These are phyloP conservation scores for Climacteris rufus DNA, from an alignment of 2,113 vertebrate genomes.

Conservation along the genomic window DNA sequence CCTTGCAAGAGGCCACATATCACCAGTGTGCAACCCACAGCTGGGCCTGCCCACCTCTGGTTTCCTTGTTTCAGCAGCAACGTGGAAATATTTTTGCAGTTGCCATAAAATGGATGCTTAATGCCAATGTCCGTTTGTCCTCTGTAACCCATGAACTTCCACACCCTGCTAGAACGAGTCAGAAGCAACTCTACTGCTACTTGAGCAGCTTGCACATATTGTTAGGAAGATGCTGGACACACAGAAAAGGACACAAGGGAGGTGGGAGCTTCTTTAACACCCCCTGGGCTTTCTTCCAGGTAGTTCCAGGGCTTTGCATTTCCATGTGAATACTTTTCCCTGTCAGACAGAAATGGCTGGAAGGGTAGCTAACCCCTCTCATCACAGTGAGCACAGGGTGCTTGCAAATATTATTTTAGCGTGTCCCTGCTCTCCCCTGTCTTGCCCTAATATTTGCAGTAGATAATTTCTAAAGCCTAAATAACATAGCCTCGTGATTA, in stretches of 20 bases:
- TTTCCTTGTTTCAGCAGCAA: background rate
- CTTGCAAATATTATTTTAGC: background rate
- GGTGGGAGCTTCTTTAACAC: background rate
- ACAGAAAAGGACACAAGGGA: background rate
- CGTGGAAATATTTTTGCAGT: background rate
- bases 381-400: rapidly evolving
- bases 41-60: background rate
- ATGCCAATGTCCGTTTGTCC: background rate
- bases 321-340: background rate
- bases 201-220: background rate
- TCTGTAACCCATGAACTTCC: background rate
- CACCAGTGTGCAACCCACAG: background rate
- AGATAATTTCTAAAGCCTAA: background rate
- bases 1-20: background rate
- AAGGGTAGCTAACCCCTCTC: background rate
- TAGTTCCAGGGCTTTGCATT: background rate
- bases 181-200: background rate
- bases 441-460: background rate
- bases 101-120: background rate
- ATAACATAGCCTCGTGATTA: background rate
- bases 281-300: background rate
- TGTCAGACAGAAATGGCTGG: background rate
- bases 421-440: background rate
- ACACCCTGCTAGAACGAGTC: background rate
- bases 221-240: background rate